These are phyloP conservation scores for Smittia aterrima DNA, from an alignment of 2,888 invertebrate genomes.

Conservation along the genomic window DNA sequence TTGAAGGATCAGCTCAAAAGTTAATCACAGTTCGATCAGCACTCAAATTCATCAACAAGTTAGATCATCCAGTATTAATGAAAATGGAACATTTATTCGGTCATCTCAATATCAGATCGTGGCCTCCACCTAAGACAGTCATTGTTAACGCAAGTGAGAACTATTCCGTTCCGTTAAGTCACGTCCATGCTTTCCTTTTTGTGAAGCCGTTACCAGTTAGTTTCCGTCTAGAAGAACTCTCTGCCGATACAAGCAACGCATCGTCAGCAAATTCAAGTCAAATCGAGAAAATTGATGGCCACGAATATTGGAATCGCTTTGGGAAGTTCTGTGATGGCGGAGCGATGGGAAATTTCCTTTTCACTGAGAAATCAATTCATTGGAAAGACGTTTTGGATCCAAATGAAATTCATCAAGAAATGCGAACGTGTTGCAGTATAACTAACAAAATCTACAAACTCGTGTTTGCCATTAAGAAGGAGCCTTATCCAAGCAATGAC, in stretches of 20 bases:
- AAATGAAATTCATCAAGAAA: slow-evolving; percentile 45
- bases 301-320: slow-evolving; percentile 60
- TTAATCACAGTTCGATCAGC: slow-evolving; percentile 90
- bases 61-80: slow-evolving; percentile 70
- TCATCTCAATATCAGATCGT: slow-evolving; percentile 44
- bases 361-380: slow-evolving; percentile 49
- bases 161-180: slow-evolving; percentile 74
- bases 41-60: slow-evolving; percentile 72
- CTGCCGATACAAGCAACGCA: neutral
- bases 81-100: slow-evolving; percentile 59
- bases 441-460: slow-evolving; percentile 49
- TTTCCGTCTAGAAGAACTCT: slow-evolving; percentile 22
- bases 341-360: slow-evolving; percentile 47
- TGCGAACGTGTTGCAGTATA: slow-evolving; percentile 48
- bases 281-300: slow-evolving; percentile 60
- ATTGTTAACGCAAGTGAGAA: slow-evolving; percentile 58
- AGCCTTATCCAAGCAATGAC: slow-evolving; percentile 72
- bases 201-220: slow-evolving; percentile 61
- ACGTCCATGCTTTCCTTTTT: slow-evolving; percentile 71
- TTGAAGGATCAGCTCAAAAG: slow-evolving; percentile 93
- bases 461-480: slow-evolving; percentile 60
- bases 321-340: slow-evolving; percentile 38
- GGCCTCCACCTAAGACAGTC: slow-evolving; percentile 50
- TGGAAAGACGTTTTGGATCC: slow-evolving; percentile 49
- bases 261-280: neutral